Conservation (phyloP, 92 coral and sea anemone species). For the Palythoa heliodiscus region DNA sequence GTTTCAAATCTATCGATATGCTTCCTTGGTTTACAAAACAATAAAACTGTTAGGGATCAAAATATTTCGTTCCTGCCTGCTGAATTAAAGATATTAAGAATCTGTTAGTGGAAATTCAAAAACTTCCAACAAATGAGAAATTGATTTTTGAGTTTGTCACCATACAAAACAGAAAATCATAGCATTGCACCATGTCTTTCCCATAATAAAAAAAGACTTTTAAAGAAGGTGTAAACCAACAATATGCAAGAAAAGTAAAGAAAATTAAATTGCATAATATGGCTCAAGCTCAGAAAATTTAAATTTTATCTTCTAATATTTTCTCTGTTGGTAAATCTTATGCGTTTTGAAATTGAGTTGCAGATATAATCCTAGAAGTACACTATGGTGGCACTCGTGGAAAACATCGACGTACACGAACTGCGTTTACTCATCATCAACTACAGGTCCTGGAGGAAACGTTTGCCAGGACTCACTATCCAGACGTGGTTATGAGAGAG, state of each 20-base stretch:
- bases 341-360: neutral
- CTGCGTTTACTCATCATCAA: constrained; percentile 97
- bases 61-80: neutral
- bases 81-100: neutral
- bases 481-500: constrained; percentile 95
- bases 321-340: neutral
- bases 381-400: constrained; percentile 84
- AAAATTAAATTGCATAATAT: too few relatives aligned
- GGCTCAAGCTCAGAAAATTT: too few relatives aligned
- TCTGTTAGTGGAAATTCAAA: neutral
- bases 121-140: too few relatives aligned
- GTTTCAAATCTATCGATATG: neutral
- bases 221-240: too few relatives aligned
- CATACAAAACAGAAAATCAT: too few relatives aligned
- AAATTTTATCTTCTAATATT: neutral
- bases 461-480: constrained; percentile 90
- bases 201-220: too few relatives aligned
- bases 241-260: too few relatives aligned
- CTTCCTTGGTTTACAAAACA: neutral
- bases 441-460: constrained; percentile 84
- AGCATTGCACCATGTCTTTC: too few relatives aligned
- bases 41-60: neutral
- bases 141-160: too few relatives aligned
- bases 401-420: constrained; percentile 90
- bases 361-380: constrained; percentile 95